Evolutionary conservation across 2,888 invertebrate genomes (phyloP).

Genomic region (Aphidoletes aphidimyza): DNA sequence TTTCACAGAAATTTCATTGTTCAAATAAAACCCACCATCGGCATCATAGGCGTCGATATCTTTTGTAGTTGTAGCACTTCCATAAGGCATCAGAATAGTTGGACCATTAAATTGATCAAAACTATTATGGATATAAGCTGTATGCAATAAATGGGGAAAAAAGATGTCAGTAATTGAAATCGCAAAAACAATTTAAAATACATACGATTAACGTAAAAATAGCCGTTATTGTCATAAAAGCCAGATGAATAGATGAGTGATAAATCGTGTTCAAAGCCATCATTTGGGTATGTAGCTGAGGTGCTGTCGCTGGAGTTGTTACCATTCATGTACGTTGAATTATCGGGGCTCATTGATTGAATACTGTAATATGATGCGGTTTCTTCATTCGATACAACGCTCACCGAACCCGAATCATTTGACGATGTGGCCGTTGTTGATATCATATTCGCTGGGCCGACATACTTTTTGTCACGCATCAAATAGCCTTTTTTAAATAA

Average conservation of each 20-base stretch:
- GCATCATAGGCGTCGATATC: conserved; percentile 57
- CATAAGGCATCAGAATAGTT: conserved; percentile 59
- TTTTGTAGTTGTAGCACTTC: conserved; percentile 58
- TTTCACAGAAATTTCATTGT: background rate
- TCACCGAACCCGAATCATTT: conserved; percentile 57
- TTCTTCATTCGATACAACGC: conserved; percentile 59
- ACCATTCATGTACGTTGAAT: conserved; percentile 56
- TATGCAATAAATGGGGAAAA: conserved; percentile 5
- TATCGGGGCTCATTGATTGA: conserved; percentile 56
- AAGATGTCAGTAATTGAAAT: background rate
- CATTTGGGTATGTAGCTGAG: conserved; percentile 56
- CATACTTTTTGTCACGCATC: conserved; percentile 64
- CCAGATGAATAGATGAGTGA: conserved; percentile 60
- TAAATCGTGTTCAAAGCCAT: conserved; percentile 58
- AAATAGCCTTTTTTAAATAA: conserved; percentile 77
- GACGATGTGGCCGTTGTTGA: conserved; percentile 58
- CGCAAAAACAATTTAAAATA: conserved; percentile 57
- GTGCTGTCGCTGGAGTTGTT: background rate
- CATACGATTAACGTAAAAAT: conserved; percentile 68
- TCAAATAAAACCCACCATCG: background rate
- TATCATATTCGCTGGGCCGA: background rate
- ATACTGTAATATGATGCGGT: conserved; percentile 58
- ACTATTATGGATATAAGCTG: conserved; percentile 58
- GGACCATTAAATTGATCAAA: conserved; percentile 59
- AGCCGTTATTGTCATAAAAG: conserved; percentile 68